phyloP scores from a whole-genome alignment of 2,888 invertebrate species.

The Spialia ferax region DNA sequence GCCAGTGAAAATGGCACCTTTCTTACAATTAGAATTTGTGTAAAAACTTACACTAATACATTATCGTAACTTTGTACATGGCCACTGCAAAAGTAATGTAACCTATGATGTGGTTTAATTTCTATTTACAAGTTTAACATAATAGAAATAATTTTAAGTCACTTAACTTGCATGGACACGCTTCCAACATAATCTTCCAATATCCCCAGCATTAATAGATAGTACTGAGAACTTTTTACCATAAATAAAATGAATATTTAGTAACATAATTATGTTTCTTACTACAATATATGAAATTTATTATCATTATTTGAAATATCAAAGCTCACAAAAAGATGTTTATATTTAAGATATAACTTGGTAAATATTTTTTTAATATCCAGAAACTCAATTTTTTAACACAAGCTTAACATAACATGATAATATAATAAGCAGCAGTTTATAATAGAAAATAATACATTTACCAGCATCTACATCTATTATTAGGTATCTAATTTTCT shows the following conservation, averaged over 20 bases:
- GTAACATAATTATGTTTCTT: not conserved
- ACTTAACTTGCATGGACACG: constrained; percentile 22
- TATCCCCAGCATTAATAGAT: not conserved
- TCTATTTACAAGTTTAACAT: constrained; percentile 59
- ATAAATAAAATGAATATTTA: not conserved
- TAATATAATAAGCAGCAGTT: no score
- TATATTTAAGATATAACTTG: not conserved
- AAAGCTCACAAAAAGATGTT: not conserved
- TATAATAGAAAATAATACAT: no score
- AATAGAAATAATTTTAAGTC: constrained; percentile 55
- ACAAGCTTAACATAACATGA: no score
- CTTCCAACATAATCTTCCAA: not conserved
- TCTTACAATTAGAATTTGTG: constrained; percentile 61
- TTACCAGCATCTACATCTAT: no score
- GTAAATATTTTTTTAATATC: no score
- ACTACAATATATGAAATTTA: not conserved
- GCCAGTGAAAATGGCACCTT: constrained; percentile 75
- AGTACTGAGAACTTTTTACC: not conserved
- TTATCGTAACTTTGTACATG: constrained; percentile 66
- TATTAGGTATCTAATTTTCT: not conserved
- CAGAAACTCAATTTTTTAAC: no score
- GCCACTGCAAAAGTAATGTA: constrained; percentile 59
- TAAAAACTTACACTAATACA: constrained; percentile 66
- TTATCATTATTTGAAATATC: not conserved
- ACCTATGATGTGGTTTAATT: constrained; percentile 51